Percentiles rank a stretch among this genome's conserved stretches.
Evolutionary conservation across 2,797 vertebrate genomes (phyloP).

Genomic region (Otolemur crassicaudatus): DNA sequence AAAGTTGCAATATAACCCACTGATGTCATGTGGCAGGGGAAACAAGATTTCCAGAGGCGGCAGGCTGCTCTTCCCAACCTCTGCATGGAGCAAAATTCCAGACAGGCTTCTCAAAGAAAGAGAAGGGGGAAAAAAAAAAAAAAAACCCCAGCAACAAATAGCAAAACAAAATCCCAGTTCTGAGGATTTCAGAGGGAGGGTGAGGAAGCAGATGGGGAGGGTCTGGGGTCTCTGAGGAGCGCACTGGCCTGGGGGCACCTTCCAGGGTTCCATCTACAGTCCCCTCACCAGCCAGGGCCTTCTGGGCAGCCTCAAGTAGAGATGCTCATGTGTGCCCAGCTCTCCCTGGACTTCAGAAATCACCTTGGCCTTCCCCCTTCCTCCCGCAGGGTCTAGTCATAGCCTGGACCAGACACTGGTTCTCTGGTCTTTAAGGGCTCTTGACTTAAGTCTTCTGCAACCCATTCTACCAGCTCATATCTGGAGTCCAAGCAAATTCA

Average conservation of each 20-base stretch:
- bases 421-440: neutral
- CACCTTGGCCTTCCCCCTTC: neutral
- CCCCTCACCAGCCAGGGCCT: too few relatives aligned
- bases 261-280: accelerated
- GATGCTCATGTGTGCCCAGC: accelerated
- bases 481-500: neutral
- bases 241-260: neutral
- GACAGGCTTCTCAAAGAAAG: constrained; percentile 19
- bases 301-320: neutral
- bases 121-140: neutral
- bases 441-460: neutral
- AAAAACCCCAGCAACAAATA: constrained; percentile 10
- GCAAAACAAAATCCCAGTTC: constrained; percentile 23
- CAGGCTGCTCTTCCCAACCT: constrained; percentile 18
- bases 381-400: neutral
- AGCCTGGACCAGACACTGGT: neutral
- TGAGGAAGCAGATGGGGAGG: neutral
- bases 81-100: neutral
- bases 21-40: constrained; percentile 73
- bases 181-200: neutral
- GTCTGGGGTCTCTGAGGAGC: neutral
- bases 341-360: neutral
- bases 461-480: too few relatives aligned
- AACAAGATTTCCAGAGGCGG: constrained; percentile 64
- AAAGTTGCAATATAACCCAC: constrained; percentile 79